phyloP scores from a whole-genome alignment of 2,888 invertebrate genomes.

The Troilus luridus region DNA sequence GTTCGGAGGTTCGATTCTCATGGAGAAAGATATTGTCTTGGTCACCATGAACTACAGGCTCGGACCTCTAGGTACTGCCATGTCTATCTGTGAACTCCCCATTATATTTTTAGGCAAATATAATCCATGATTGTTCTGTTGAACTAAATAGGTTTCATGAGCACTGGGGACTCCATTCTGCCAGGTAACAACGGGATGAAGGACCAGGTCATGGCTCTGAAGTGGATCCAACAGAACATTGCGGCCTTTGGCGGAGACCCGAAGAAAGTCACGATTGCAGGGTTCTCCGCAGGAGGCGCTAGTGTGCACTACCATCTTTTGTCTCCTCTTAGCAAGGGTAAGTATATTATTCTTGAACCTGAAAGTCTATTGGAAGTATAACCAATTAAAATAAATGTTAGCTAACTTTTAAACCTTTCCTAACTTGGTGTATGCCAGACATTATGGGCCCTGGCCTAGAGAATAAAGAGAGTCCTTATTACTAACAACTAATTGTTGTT shows the following conservation, averaged over 20 bases:
- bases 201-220: conserved; percentile 79
- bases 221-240: conserved; percentile 75
- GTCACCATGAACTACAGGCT: conserved; percentile 50
- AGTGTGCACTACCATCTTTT: conserved; percentile 81
- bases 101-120: not conserved
- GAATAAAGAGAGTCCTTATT: too few relatives aligned
- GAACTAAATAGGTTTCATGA: conserved; percentile 76
- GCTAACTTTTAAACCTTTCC: too few relatives aligned
- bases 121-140: not conserved
- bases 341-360: too few relatives aligned
- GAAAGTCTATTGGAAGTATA: too few relatives aligned
- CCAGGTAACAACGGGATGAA: conserved; percentile 82
- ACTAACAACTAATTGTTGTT: too few relatives aligned
- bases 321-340: conserved; percentile 76
- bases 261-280: conserved; percentile 77
- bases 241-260: conserved; percentile 72
- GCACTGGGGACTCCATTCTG: conserved; percentile 78
- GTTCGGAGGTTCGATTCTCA: not conserved
- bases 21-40: conserved; percentile 17
- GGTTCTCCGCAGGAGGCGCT: conserved; percentile 69
- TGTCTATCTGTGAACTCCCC: not conserved
- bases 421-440: too few relatives aligned
- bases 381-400: too few relatives aligned
- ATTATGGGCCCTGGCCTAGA: too few relatives aligned
- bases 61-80: not conserved